These are phyloP conservation scores for Hemicrepidius hirtus DNA, from an alignment of 2,888 invertebrate species.

Conservation along the genomic window DNA sequence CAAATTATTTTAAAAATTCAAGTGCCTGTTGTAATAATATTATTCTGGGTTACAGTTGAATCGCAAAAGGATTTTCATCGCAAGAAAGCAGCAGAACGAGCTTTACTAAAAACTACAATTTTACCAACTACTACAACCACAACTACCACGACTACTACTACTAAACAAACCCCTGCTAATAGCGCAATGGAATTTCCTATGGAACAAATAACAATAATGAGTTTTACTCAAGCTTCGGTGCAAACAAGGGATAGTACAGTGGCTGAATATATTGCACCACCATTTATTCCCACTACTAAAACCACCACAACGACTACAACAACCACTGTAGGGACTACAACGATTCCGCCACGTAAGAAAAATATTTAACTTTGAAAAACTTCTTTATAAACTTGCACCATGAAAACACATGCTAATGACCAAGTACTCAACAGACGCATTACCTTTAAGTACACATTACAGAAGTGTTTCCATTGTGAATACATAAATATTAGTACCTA, in stretches of 20 bases:
- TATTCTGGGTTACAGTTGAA: constrained; percentile 79
- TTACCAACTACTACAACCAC: constrained; percentile 70
- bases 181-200: constrained; percentile 50
- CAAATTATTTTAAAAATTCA: too few species aligned
- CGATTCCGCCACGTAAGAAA: constrained; percentile 75
- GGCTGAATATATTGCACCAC: constrained; percentile 71
- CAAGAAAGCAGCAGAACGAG: constrained; percentile 74
- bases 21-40: too few species aligned
- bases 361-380: constrained; percentile 3
- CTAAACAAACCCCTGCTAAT: constrained; percentile 36
- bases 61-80: constrained; percentile 92
- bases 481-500: too few species aligned
- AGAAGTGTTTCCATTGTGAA: too few species aligned
- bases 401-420: too few species aligned
- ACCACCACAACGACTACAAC: constrained; percentile 70
- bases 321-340: constrained; percentile 74
- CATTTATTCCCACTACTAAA: constrained; percentile 67
- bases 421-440: not conserved
- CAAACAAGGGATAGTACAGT: constrained; percentile 70
- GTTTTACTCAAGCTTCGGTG: constrained; percentile 67
- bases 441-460: not conserved
- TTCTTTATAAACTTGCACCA: not conserved
- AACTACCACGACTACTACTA: constrained; percentile 59
- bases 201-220: constrained; percentile 65
- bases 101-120: constrained; percentile 72